Percentiles rank a stretch among this genome's conserved stretches.
Conservation (phyloP, 2,888 invertebrate genomes). For the Eledona agricola region DNA sequence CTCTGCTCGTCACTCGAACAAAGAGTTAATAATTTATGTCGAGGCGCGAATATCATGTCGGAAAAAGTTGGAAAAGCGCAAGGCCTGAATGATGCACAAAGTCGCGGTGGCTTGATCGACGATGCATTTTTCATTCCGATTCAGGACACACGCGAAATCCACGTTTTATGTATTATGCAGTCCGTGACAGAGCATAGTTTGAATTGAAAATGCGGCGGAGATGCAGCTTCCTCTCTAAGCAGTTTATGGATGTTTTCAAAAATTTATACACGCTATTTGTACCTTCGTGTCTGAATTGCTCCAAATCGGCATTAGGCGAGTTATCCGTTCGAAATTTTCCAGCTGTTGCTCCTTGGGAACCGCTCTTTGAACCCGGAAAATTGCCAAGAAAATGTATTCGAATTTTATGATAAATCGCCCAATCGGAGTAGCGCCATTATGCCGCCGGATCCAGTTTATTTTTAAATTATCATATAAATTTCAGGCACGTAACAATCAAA, state of each 20-base stretch:
- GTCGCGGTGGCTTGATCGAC: conserved; percentile 12
- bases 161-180: conserved; percentile 46
- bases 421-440: no score
- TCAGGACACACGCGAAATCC: conserved; percentile 43
- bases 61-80: conserved; percentile 11
- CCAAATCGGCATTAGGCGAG: conserved; percentile 10
- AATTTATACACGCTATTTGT: conserved; percentile 21
- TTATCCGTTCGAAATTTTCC: conserved; percentile 1
- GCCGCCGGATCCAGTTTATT: no score
- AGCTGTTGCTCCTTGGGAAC: no score
- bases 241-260: conserved; percentile 33
- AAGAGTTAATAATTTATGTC: conserved; percentile 8
- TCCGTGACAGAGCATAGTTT: conserved; percentile 40
- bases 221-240: conserved; percentile 22
- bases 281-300: conserved; percentile 3
- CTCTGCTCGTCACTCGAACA: no score
- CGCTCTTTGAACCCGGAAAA: no score
- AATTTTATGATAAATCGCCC: no score
- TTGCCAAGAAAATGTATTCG: no score
- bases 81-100: conserved; percentile 23
- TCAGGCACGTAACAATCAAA: no score
- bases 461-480: no score
- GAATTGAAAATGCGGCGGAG: conserved; percentile 42
- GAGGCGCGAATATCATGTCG: conserved; percentile 2
- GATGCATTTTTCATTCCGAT: conserved; percentile 46